Evolutionary conservation across 2,113 vertebrate species (phyloP).

Genomic region (Motacilla alba): DNA sequence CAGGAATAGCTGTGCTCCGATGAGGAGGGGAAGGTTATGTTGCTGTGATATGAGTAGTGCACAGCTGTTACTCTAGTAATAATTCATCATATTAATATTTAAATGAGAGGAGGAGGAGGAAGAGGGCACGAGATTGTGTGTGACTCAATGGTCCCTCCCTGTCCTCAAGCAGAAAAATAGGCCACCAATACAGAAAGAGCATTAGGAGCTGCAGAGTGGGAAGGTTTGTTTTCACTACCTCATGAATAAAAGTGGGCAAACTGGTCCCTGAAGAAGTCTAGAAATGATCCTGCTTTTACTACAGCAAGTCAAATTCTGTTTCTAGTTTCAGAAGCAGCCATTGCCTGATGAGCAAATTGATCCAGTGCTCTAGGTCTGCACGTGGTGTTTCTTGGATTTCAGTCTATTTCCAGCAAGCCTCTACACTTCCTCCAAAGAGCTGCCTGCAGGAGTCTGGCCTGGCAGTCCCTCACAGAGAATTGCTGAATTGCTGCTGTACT

Average conservation of each 20-base stretch:
- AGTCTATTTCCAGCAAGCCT: not conserved
- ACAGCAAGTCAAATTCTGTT: not conserved
- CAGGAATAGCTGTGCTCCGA: conserved; percentile 63
- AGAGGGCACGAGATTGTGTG: not conserved
- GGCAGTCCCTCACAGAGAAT: not conserved
- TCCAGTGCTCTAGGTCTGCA: not conserved
- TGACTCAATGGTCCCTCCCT: conserved; percentile 42
- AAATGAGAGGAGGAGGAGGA: conserved; percentile 59
- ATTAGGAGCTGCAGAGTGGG: not conserved
- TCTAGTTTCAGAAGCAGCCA: not conserved
- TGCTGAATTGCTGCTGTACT: not conserved
- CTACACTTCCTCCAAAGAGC: not conserved
- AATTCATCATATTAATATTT: conserved; percentile 70
- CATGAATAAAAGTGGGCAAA: conserved; percentile 21
- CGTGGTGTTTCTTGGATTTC: not conserved
- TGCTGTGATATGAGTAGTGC: conserved; percentile 59
- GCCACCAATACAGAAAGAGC: conserved; percentile 23
- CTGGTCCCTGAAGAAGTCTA: not conserved
- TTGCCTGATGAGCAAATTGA: not conserved
- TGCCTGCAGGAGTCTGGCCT: not conserved
- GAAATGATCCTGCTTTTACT: not conserved
- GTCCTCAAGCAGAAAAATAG: conserved; percentile 42
- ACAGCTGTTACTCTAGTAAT: conserved; percentile 69
- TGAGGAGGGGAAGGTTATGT: conserved; percentile 57
- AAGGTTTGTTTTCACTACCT: conserved; percentile 22